These are phyloP conservation scores for Symphodus melops DNA, from an alignment of 2,113 vertebrate genomes.

Conservation along the genomic window DNA sequence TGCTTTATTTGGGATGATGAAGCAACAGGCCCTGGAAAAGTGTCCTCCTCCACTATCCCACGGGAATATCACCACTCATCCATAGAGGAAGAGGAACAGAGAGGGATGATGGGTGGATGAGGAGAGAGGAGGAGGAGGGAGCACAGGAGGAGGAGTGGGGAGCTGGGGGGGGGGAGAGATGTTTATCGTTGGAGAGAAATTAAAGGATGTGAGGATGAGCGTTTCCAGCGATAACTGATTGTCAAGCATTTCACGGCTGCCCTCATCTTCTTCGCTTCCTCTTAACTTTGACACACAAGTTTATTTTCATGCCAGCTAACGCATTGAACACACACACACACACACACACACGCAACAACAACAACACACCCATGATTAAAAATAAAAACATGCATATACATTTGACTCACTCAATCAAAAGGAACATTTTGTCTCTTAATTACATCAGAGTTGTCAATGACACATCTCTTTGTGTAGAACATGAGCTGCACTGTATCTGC, in stretches of 20 bases:
- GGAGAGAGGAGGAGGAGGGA: conserved; percentile 30
- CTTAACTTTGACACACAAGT: conserved; percentile 29
- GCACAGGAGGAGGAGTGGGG: neutral
- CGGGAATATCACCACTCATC: conserved; percentile 84
- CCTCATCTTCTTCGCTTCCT: conserved; percentile 47
- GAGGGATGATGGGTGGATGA: conserved; percentile 51
- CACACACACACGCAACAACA: neutral
- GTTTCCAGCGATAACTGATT: conserved; percentile 7
- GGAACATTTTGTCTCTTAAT: conserved; percentile 6
- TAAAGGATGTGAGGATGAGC: conserved; percentile 30
- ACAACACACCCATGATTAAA: neutral
- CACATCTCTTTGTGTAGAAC: conserved; percentile 27
- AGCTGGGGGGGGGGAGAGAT: conserved; percentile 50
- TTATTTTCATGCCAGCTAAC: neutral
- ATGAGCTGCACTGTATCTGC: conserved; percentile 58
- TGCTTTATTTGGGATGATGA: conserved; percentile 76
- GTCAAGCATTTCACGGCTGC: neutral
- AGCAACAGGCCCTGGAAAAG: conserved; percentile 82
- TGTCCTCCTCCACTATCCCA: conserved; percentile 82
- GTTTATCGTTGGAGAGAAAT: conserved; percentile 53
- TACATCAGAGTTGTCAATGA: neutral
- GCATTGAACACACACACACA: neutral
- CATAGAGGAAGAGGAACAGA: conserved; percentile 61
- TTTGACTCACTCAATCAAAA: conserved; percentile 23
- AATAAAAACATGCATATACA: neutral